Conservation (phyloP, 2,797 vertebrate genomes). For the Phoeniculus purpureus region DNA sequence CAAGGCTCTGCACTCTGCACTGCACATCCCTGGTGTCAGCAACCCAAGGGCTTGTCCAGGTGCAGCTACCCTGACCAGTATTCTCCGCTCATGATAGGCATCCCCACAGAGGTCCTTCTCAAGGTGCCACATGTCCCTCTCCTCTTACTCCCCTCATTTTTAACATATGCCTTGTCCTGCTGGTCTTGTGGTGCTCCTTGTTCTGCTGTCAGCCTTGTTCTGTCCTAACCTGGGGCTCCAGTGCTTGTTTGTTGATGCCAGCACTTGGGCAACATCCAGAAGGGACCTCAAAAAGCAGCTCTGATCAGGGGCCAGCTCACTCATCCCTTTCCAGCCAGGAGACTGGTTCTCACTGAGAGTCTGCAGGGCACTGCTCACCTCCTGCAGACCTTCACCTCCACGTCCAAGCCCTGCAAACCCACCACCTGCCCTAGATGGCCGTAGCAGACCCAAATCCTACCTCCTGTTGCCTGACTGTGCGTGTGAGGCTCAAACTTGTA, state of each 20-base stretch:
- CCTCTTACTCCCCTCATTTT: not conserved
- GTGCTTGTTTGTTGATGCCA: not conserved
- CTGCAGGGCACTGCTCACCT: not conserved
- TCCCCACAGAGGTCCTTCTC: too few relatives aligned
- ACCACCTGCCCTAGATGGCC: not conserved
- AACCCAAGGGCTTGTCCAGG: not conserved
- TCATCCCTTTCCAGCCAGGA: not conserved
- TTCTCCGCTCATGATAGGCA: accelerated
- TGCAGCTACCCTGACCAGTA: not conserved
- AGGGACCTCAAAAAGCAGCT: not conserved
- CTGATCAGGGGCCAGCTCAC: not conserved
- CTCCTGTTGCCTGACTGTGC: not conserved
- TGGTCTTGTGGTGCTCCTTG: not conserved
- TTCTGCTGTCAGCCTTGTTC: not conserved
- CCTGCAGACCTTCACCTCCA: not conserved
- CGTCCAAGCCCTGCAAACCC: not conserved
- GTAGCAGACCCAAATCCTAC: accelerated
- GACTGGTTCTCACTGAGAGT: not conserved
- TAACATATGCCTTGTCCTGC: accelerated
- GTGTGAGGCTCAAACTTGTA: accelerated
- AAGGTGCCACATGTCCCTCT: not conserved
- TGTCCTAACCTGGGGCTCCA: not conserved
- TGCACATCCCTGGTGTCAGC: accelerated
- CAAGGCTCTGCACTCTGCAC: not conserved
- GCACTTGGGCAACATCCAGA: not conserved